Evolutionary conservation across 2,888 invertebrate species (phyloP), one percentile per base, ranked within the genome.

Genomic region (Erpobdella octoculata): DNA sequence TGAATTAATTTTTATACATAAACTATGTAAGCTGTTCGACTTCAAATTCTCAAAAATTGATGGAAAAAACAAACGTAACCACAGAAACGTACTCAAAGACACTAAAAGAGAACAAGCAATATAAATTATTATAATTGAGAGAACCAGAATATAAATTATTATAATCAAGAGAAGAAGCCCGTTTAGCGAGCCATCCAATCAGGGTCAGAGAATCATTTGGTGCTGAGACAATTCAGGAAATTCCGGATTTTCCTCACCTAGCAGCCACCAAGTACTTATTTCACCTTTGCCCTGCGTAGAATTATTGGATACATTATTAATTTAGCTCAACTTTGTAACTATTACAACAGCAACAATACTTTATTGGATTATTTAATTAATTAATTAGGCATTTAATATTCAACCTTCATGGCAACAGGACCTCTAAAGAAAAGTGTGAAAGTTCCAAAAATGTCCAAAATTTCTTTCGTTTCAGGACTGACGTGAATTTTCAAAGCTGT

Each of bases 351-450:
- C 28, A 12, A 8, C 53, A 12, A 53, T 12, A 12, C 21, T 53
- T 53, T 46, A 46, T 46, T 46, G 21, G 21, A 46, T n/a, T 46
- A 46, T n/a, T 46, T 46, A 46, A 46, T 46, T 9, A 53, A 48
- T 6, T 48, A 6, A 48, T 21, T 21, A 6, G 5, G 25, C 5
- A 48, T 48, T 48, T 12, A 53, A 53, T 25, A 12, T 53, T n/a
- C n/a, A 65, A 91, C 92, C 89, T 96, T 96, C 88, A 95, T 89
- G 79, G 91, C 90, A 66, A 95, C 89, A 81, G 90, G 90, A 70
- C 95, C 95, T 76, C 95, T 86, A 75, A 89, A 88, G 74, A 90
- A 89, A 68, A 92, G 85, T 70, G 88, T 87, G 82, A 96, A 96
- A 5, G 89, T 89, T 6, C 89, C 90, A 79, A 92, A 93, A 15